Evolutionary conservation across 2,797 vertebrate species (phyloP).

Genomic region (Pipistrellus pipistrellus): DNA sequence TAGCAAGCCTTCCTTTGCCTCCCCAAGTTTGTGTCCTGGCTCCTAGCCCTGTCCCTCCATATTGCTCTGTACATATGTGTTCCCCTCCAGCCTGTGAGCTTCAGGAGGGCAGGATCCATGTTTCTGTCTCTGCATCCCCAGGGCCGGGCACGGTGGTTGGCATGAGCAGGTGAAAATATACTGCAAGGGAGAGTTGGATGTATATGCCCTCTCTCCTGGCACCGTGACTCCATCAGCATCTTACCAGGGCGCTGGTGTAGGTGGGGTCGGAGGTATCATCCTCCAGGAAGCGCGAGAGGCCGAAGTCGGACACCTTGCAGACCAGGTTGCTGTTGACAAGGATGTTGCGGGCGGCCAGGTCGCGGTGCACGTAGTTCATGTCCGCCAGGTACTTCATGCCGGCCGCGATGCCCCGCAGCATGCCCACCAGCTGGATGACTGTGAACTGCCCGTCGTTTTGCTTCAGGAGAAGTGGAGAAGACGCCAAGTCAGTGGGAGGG

Average conservation of each 20-base stretch:
- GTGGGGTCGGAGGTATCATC: conserved; percentile 98
- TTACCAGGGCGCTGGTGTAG: conserved; percentile 97
- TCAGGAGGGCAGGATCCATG: background rate
- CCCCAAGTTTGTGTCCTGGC: background rate
- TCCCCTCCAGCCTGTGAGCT: background rate
- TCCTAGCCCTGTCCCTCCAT: rapidly evolving
- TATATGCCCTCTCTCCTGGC: background rate
- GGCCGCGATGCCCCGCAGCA: conserved; percentile 96
- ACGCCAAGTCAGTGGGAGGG: background rate
- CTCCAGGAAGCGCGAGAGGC: conserved; percentile 97
- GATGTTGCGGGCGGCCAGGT: conserved; percentile 98
- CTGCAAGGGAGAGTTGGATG: background rate
- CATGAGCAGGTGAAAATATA: background rate
- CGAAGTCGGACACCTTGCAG: conserved; percentile 98
- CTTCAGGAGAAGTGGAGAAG: conserved; percentile 84
- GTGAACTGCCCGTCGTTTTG: conserved; percentile 99
- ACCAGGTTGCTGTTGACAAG: conserved; percentile 99
- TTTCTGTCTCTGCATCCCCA: background rate
- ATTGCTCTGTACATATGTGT: background rate
- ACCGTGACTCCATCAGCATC: rapidly evolving
- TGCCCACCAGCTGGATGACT: conserved; percentile 98
- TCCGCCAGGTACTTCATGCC: conserved; percentile 98
- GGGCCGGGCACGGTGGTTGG: background rate
- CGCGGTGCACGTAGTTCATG: conserved; percentile 98
- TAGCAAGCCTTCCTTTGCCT: background rate